Evolutionary conservation across 1,140 invertebrate species (phyloP).

Genomic region (Andricus grossulariae): DNA sequence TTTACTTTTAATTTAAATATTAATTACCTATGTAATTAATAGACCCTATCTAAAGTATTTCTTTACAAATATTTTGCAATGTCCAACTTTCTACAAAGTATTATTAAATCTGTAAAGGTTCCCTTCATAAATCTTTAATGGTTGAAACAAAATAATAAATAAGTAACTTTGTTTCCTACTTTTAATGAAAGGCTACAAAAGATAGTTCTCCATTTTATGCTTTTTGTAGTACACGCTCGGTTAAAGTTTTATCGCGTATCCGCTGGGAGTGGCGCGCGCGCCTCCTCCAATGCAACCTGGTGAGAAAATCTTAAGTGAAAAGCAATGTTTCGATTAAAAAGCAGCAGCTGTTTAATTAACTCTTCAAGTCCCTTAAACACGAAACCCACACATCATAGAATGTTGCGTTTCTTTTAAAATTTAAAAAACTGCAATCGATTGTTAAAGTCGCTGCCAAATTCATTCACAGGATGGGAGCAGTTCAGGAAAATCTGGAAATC

Average conservation of each 20-base stretch:
- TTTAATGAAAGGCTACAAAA: slow-evolving; percentile 25
- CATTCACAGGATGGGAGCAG: no score
- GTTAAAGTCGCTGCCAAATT: no score
- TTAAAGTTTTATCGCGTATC: slow-evolving; percentile 26
- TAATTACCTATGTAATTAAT: no score
- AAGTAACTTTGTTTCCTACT: slow-evolving; percentile 10
- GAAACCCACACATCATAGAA: neutral
- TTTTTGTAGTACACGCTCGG: slow-evolving; percentile 21
- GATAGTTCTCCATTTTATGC: slow-evolving; percentile 1
- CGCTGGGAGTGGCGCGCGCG: slow-evolving; percentile 11
- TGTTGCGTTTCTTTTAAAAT: neutral
- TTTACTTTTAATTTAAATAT: no score
- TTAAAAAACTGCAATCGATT: neutral
- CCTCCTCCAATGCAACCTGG: slow-evolving; percentile 8
- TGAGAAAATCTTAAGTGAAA: slow-evolving; percentile 53
- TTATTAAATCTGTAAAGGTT: no score
- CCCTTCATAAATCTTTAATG: neutral
- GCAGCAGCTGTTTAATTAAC: slow-evolving; percentile 56
- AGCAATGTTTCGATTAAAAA: slow-evolving; percentile 53
- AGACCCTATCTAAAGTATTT: no score
- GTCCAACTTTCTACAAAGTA: no score
- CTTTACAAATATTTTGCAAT: no score
- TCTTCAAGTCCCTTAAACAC: slow-evolving; percentile 52
- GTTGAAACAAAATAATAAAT: slow-evolving; percentile 1
- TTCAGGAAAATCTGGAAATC: no score